Percentiles rank a stretch among this genome's conserved stretches.
These are phyloP conservation scores for Allolobophora icterica DNA, from an alignment of 2,888 invertebrate genomes.

Conservation along the genomic window DNA sequence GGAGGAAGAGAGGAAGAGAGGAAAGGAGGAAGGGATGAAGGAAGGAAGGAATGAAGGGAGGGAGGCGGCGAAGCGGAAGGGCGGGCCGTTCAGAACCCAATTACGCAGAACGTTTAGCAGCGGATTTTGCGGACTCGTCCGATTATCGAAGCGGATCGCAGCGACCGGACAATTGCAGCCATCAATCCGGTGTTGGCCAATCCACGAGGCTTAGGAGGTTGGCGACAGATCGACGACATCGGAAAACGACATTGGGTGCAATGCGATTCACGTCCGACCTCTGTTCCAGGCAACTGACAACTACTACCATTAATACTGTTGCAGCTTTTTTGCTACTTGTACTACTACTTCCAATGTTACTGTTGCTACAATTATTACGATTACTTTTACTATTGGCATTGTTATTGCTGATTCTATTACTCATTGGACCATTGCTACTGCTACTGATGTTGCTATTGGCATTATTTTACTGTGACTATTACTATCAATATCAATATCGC, in stretches of 20 bases:
- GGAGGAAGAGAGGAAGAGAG: neutral
- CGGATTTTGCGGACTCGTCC: constrained; percentile 19
- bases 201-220: constrained; percentile 13
- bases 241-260: neutral
- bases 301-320: neutral
- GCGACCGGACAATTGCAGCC: neutral
- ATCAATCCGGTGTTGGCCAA: constrained; percentile 27
- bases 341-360: neutral
- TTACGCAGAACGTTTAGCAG: constrained; percentile 25
- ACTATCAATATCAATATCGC: neutral
- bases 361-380: too few relatives aligned
- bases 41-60: neutral
- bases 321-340: neutral
- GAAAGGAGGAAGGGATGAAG: neutral
- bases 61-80: neutral
- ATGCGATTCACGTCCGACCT: neutral
- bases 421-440: neutral
- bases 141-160: neutral
- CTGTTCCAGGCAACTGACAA: neutral
- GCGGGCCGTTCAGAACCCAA: constrained; percentile 24
- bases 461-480: neutral
- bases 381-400: too few relatives aligned
- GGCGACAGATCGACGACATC: neutral
- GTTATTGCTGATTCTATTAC: too few relatives aligned
- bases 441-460: neutral